Base-by-base conservation (phyloP, 2,797 vertebrate species). In the Huso huso region DNA sequence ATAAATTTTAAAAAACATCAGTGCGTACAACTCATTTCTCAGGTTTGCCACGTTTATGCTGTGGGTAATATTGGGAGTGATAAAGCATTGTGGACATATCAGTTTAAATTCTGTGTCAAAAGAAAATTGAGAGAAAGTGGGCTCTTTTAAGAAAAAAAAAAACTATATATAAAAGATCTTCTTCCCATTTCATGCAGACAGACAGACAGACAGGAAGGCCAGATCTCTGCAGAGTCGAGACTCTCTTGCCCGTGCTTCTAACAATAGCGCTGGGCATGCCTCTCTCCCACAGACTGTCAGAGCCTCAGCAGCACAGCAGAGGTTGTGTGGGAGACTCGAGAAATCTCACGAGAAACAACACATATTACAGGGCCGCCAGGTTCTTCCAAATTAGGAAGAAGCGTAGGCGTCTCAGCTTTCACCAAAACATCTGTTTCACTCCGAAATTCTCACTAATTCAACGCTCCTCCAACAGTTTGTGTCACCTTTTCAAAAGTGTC, bases 321-420 rank as follows among this genome's bases (percentile, higher is more conserved):
- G 23, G 6, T 64, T 66, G 75, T 48, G 79, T 79, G 79, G 75
- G 81, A n/a, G 79, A 70, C 48, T 18, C 15, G 15, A 18, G 15
- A 18, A 18, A 18, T 68, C 72, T 6, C 10, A 58, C 7, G 55
- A 58, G 13, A 12, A 58, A 58, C 9, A 13, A 58, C 55, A 58
- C 55, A 6, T 58, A 7, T n/a, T 13, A 11, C 55, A 58, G 6
- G 10, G 55, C 10, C 49, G 70, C 68, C 68, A 72, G 4, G 52
- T n/a, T 55, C 52, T 55, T 55, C 52, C 52, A 55, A 55, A 55
- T 55, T n/a, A 55, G 52, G 52, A 55, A 6, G 23, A 3, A 37
- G n/a, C 52, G 52, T 55, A n/a, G 52, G 52, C 4, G 52, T 55
- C 52, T n/a, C 52, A 3, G 52, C n/a, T 55, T n/a, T 55, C 6